Evolutionary conservation across 2,888 invertebrate species (phyloP).

Genomic region (Rhimphoctona megacephalus): DNA sequence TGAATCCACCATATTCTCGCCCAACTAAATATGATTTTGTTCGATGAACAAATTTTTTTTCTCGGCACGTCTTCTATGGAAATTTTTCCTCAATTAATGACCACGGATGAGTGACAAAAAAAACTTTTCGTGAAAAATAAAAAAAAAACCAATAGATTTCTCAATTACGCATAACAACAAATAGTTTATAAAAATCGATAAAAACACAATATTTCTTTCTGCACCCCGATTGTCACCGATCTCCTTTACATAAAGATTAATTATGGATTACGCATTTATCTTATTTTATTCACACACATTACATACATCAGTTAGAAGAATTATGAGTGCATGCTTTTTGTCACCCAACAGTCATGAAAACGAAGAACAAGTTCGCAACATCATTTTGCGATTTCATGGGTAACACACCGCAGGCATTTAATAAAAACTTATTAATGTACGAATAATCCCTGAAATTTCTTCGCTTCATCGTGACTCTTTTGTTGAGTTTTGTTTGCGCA

Average conservation of each 20-base stretch:
- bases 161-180: background rate
- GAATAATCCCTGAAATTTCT: conserved; percentile 51
- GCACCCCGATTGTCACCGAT: background rate
- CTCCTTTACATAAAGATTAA: background rate
- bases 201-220: background rate
- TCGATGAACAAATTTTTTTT: too few relatives aligned
- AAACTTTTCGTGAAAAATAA: too few relatives aligned
- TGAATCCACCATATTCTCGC: too few relatives aligned
- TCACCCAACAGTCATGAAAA: background rate
- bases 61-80: too few relatives aligned
- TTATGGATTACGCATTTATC: background rate
- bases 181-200: background rate
- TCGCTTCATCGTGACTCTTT: conserved; percentile 16
- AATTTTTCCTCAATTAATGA: too few relatives aligned
- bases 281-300: background rate
- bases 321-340: conserved; percentile 42
- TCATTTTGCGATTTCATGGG: conserved; percentile 18
- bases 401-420: conserved; percentile 37
- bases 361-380: background rate
- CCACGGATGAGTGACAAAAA: too few relatives aligned
- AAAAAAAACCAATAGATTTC: too few relatives aligned
- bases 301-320: background rate
- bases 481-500: background rate
- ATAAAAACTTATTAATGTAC: conserved; percentile 46
- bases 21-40: too few relatives aligned